Evolutionary conservation across 2,113 vertebrate species (phyloP), one percentile per base, ranked within the genome.

Genomic region (Cichladusa arquata): DNA sequence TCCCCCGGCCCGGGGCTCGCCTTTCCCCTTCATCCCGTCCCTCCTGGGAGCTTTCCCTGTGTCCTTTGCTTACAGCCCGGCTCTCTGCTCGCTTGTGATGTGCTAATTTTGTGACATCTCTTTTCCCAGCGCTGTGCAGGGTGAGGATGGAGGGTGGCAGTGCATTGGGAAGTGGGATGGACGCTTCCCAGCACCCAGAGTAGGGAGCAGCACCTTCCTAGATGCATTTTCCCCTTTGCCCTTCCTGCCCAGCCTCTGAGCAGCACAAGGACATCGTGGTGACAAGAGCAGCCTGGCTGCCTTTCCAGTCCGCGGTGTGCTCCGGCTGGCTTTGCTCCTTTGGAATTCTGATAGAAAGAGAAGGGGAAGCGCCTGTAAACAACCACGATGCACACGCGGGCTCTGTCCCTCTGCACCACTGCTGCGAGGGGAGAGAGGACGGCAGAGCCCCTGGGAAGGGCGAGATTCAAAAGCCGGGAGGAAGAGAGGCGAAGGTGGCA

Each of bases 121-220:
- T 80, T 50, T 58, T 7, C 54, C 44, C 45, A 5, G 44, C 10
- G 38, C 29, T 17, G 81, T 2, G 31, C 20, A 3, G 58, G 54
- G 74, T 1, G 34, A 12, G 66, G 57, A 8, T 29, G 69, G 44
- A 25, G 38, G 10, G 15, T 8, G 45, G 71, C 66, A 9, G 26
- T 1, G 2, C 4, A 0, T 0, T 33, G 73, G 67, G 60, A 40
- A 36, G 28, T 0, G 8, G 54, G 67, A 61, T 84, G 64, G 54
- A n/a, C 71, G 29, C n/a, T 40, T n/a, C 61, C 70, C 4, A 1
- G n/a, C 38, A 9, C 51, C 38, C 72, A 8, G 33, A 44, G 6
- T 6, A 19, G 20, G 64, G 44, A 92, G 44, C 44, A 11, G 76
- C 79, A 20, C 23, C 40, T 47, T 20, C 34, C 22, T 2, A 1